Evolutionary conservation across 2,888 invertebrate genomes (phyloP).

Genomic region (Drosophila prolongata): DNA sequence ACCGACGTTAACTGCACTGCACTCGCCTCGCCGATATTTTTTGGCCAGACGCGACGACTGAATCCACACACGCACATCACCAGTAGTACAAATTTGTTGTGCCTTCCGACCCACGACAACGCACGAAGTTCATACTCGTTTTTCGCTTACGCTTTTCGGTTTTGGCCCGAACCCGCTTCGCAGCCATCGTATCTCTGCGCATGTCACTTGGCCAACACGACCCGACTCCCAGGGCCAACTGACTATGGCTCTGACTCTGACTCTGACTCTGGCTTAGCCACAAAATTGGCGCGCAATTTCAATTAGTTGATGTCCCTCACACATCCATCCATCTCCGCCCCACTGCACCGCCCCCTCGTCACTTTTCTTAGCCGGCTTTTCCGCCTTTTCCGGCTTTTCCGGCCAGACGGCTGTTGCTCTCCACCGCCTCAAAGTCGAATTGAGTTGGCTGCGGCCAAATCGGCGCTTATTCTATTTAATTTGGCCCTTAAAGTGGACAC

Average conservation of each 20-base stretch:
- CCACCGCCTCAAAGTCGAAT: neutral
- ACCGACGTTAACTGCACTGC: conserved; percentile 75
- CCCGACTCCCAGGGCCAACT: neutral
- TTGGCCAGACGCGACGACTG: conserved; percentile 52
- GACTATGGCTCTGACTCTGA: conserved; percentile 3
- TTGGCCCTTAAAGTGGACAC: conserved; percentile 69
- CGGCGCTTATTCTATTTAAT: conserved; percentile 63
- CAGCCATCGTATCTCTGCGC: conserved; percentile 48
- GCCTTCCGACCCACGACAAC: conserved; percentile 28
- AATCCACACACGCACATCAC: conserved; percentile 35
- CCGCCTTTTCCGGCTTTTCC: conserved; percentile 21
- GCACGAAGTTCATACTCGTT: conserved; percentile 23
- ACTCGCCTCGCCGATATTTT: conserved; percentile 59
- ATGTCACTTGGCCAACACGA: conserved; percentile 50
- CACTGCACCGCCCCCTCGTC: neutral
- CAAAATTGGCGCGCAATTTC: conserved; percentile 80
- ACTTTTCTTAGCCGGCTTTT: conserved; percentile 56
- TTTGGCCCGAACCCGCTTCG: conserved; percentile 2
- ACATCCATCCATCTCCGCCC: conserved; percentile 39
- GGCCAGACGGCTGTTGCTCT: conserved; percentile 39
- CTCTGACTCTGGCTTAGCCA: conserved; percentile 58
- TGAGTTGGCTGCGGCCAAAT: conserved; percentile 9
- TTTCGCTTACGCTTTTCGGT: conserved; percentile 9
- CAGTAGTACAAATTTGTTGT: conserved; percentile 8
- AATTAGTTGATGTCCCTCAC: conserved; percentile 77